phyloP scores from a whole-genome alignment of 2,113 vertebrate genomes.

The Pollachius pollachius region DNA sequence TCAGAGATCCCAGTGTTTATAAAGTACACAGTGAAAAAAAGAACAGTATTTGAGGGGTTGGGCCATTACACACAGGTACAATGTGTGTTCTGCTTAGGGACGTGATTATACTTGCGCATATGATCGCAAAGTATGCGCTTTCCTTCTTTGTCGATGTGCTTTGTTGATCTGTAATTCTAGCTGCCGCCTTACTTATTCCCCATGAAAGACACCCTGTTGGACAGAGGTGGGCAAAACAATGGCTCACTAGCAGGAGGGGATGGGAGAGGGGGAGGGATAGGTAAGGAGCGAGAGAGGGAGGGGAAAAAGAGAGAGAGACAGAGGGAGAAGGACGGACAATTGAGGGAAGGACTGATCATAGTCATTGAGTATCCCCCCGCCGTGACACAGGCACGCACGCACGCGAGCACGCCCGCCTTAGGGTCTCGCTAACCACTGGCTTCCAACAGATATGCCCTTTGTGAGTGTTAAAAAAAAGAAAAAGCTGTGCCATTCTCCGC shows the following conservation, averaged over 20 bases:
- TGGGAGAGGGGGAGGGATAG: neutral
- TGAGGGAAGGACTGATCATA: conserved; percentile 57
- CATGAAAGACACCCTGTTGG: neutral
- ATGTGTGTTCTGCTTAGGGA: too few relatives aligned
- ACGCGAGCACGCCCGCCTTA: conserved; percentile 15
- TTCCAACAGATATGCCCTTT: conserved; percentile 58
- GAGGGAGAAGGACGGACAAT: conserved; percentile 31
- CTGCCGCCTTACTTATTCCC: too few relatives aligned
- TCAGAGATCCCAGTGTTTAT: too few relatives aligned
- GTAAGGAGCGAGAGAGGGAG: neutral
- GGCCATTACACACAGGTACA: too few relatives aligned
- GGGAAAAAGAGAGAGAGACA: conserved; percentile 24
- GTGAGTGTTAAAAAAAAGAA: conserved; percentile 36
- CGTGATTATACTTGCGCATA: too few relatives aligned
- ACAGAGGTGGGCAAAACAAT: conserved; percentile 2
- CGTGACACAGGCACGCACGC: conserved; percentile 47
- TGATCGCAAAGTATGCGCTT: too few relatives aligned
- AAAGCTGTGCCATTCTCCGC: conserved; percentile 53
- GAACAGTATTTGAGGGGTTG: too few relatives aligned
- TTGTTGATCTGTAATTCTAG: too few relatives aligned
- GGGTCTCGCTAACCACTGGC: conserved; percentile 52
- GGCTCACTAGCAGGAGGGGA: neutral
- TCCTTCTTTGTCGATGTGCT: too few relatives aligned
- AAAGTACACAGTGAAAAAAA: too few relatives aligned
- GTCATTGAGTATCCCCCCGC: conserved; percentile 35